phyloP scores from a whole-genome alignment of 2,888 invertebrate genomes.

The Andrena marginata region DNA sequence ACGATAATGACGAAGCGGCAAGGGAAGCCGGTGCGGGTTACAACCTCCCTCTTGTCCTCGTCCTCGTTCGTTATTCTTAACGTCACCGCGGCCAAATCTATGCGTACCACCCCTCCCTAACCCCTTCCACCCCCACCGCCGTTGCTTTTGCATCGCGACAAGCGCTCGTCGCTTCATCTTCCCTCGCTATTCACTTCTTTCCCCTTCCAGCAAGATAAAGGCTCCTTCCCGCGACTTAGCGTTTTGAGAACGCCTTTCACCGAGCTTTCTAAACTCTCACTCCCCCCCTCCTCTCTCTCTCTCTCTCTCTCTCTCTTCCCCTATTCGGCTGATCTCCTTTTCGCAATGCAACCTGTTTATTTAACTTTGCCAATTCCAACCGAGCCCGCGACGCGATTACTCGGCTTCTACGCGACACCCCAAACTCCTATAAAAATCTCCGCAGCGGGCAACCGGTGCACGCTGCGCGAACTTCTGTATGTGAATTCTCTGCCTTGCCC shows the following conservation, averaged over 20 bases:
- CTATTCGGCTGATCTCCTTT: background rate
- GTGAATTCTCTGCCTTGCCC: too few species aligned
- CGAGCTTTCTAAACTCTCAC: background rate
- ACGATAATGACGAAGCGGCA: slow-evolving; percentile 57
- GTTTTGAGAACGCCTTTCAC: slow-evolving; percentile 20
- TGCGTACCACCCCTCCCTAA: slow-evolving; percentile 44
- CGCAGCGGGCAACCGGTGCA: too few species aligned
- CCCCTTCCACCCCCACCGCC: background rate
- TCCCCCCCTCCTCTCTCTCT: background rate
- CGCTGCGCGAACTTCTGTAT: too few species aligned
- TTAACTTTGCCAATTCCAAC: slow-evolving; percentile 18
- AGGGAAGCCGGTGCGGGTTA: slow-evolving; percentile 48
- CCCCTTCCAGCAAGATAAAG: slow-evolving; percentile 35
- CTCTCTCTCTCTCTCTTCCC: background rate
- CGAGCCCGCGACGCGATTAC: slow-evolving; percentile 1
- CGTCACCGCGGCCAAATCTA: slow-evolving; percentile 62
- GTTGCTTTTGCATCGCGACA: slow-evolving; percentile 4
- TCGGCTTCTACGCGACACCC: background rate
- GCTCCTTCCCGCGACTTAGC: slow-evolving; percentile 27
- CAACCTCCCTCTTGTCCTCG: slow-evolving; percentile 68
- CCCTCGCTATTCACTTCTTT: slow-evolving; percentile 26
- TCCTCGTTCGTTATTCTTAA: slow-evolving; percentile 72
- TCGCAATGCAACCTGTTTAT: slow-evolving; percentile 24
- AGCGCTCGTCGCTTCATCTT: slow-evolving; percentile 13
- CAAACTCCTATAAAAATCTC: too few species aligned